Evolutionary conservation across 2,888 invertebrate species (phyloP).

Genomic region (Petrolisthes manimaculis): DNA sequence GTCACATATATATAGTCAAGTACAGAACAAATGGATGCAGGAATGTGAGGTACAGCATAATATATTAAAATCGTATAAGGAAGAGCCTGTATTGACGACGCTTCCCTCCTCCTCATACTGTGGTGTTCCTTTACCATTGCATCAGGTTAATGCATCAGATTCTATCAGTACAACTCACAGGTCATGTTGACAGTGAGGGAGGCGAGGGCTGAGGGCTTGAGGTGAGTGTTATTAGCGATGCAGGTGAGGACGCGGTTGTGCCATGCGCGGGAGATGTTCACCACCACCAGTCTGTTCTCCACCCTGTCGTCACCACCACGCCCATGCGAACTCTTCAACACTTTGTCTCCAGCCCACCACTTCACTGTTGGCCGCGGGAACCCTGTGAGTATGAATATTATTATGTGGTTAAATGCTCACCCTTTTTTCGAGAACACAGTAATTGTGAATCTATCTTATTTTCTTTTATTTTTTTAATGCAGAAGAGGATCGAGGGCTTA

Average conservation of each 20-base stretch:
- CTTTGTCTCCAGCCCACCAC: slow-evolving; percentile 20
- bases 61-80: no score
- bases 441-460: no score
- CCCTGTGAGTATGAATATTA: background rate
- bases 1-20: background rate
- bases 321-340: slow-evolving; percentile 27
- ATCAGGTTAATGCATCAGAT: background rate
- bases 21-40: background rate
- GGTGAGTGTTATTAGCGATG: slow-evolving; percentile 38
- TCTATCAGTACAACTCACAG: slow-evolving; percentile 9
- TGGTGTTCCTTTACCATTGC: background rate
- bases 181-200: slow-evolving; percentile 30
- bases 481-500: no score
- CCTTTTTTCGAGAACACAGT: no score
- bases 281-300: slow-evolving; percentile 28
- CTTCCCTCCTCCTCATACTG: background rate
- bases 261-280: slow-evolving; percentile 37
- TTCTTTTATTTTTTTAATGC: no score
- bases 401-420: background rate
- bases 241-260: slow-evolving; percentile 29
- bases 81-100: no score
- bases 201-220: background rate
- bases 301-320: slow-evolving; percentile 1
- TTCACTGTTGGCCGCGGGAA: slow-evolving; percentile 9
- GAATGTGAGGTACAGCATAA: no score